A percentile compares a stretch with the other conserved stretches of the same genome.
These are phyloP conservation scores for Rhyacophila brunnea DNA, from an alignment of 1,140 invertebrate species.

Conservation along the genomic window DNA sequence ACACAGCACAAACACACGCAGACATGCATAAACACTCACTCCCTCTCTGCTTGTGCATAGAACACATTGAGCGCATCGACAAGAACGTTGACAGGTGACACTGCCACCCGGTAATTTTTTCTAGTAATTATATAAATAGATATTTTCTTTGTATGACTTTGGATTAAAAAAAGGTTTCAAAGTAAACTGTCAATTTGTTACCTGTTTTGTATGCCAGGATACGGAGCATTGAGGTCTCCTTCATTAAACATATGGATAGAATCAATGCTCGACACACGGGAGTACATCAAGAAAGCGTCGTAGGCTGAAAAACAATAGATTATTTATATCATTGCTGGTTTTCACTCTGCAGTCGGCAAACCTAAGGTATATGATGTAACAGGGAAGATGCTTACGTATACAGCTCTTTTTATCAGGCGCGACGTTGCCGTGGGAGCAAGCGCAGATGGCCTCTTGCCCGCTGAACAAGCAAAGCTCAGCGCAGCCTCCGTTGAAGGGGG, in stretches of 20 bases:
- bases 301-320: conserved; percentile 59
- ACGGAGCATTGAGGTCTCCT: conserved; percentile 71
- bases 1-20: too few species aligned
- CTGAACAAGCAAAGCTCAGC: conserved; percentile 76
- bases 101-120: too few species aligned
- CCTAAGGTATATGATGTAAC: too few species aligned
- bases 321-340: not conserved
- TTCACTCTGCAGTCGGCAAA: not conserved
- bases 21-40: too few species aligned
- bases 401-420: conserved; percentile 63
- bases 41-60: too few species aligned
- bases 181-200: conserved; percentile 17
- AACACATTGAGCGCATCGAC: too few species aligned
- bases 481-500: conserved; percentile 72
- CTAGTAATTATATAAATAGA: too few species aligned
- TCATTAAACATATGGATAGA: conserved; percentile 72
- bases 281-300: conserved; percentile 75
- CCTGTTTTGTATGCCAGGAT: conserved; percentile 69
- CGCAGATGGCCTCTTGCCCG: conserved; percentile 65
- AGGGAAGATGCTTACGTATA: conserved; percentile 51
- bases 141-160: too few species aligned
- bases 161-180: too few species aligned
- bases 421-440: conserved; percentile 72
- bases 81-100: too few species aligned
- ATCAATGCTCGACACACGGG: conserved; percentile 70